phyloP scores from a whole-genome alignment of 2,113 vertebrate species.

The Microtus montanus region DNA sequence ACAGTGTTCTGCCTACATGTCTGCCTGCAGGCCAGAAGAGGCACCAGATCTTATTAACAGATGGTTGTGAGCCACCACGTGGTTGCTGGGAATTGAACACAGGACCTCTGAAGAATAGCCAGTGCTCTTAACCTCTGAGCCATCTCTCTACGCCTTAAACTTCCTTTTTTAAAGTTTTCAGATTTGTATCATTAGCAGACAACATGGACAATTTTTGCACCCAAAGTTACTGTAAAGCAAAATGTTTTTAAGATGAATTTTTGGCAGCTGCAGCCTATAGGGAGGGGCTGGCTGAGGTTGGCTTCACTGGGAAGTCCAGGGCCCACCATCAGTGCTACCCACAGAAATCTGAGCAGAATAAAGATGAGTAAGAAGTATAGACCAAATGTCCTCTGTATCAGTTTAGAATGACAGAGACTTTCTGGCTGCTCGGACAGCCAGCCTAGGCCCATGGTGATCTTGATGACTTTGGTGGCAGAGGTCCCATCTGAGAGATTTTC shows the following conservation, averaged over 20 bases:
- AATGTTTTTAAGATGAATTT: background rate
- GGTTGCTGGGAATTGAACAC: too few species aligned
- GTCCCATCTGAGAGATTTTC: too few species aligned
- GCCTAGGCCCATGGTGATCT: background rate
- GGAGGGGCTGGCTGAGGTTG: background rate
- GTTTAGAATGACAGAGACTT: background rate
- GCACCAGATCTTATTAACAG: too few species aligned
- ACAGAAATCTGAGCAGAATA: background rate
- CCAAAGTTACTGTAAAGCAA: background rate
- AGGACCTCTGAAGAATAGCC: too few species aligned
- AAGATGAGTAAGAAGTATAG: background rate
- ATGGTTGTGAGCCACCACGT: too few species aligned
- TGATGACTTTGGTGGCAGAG: background rate
- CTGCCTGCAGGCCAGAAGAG: too few species aligned
- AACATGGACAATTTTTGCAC: background rate
- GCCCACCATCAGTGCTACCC: background rate
- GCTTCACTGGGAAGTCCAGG: background rate
- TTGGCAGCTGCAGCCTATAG: background rate
- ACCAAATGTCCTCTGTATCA: background rate
- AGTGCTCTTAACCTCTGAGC: too few species aligned
- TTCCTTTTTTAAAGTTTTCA: background rate
- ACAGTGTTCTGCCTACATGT: too few species aligned
- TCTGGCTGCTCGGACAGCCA: too few species aligned
- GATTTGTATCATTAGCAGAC: background rate
- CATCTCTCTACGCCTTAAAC: too few species aligned